These are phyloP conservation scores for Hyperopisus bebe DNA, from an alignment of 2,113 vertebrate genomes.

Conservation along the genomic window DNA sequence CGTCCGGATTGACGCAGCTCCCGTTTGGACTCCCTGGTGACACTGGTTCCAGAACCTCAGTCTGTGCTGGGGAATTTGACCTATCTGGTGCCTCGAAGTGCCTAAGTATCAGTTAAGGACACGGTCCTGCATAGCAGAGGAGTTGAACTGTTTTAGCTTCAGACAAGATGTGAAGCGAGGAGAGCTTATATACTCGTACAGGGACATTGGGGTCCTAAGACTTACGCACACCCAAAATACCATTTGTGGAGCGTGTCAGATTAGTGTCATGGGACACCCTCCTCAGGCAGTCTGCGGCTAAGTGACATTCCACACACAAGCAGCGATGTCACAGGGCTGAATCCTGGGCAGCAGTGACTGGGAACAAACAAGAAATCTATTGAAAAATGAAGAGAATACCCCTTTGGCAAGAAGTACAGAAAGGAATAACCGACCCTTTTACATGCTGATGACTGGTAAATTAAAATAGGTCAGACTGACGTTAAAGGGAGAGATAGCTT, in stretches of 20 bases:
- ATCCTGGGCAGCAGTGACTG: neutral
- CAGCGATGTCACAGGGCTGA: neutral
- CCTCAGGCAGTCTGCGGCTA: conserved; percentile 33
- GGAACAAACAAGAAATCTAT: neutral
- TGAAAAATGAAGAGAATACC: neutral
- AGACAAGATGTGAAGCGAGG: neutral
- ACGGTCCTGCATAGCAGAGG: neutral
- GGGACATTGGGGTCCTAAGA: conserved; percentile 31
- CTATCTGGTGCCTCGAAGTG: neutral
- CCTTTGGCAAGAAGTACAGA: neutral
- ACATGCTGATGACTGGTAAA: neutral
- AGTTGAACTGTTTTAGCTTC: neutral
- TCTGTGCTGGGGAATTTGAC: neutral
- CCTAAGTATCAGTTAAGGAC: neutral
- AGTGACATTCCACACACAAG: conserved; percentile 12
- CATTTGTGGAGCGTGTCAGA: conserved; percentile 7
- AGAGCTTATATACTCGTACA: conserved; percentile 44
- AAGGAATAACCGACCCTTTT: neutral
- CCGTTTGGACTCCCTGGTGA: neutral
- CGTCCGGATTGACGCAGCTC: neutral
- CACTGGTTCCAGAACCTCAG: neutral
- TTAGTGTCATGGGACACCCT: conserved; percentile 51
- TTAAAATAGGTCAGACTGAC: neutral
- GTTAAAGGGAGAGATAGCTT: neutral
- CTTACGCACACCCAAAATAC: conserved; percentile 34